phyloP scores from a whole-genome alignment of 1,140 invertebrate species.

The Drosophila sp. region DNA sequence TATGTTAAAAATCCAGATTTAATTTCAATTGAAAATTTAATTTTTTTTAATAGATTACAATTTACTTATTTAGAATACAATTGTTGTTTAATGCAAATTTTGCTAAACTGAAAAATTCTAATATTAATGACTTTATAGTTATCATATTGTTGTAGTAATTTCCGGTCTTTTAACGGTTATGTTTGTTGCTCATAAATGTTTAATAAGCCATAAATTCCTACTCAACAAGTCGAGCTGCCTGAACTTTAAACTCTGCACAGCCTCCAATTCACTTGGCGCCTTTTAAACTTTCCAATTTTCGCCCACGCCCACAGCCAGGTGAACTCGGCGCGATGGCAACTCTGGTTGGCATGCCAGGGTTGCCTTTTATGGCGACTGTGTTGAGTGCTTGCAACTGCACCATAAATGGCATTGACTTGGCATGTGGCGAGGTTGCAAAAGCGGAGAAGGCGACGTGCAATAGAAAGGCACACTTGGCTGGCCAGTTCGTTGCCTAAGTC shows the following conservation, averaged over 20 bases:
- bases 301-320: constrained; percentile 55
- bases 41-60: too few species aligned
- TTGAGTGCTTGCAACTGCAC: constrained; percentile 22
- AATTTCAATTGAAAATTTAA: too few species aligned
- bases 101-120: too few species aligned
- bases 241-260: constrained; percentile 39
- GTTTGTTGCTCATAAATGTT: constrained; percentile 58
- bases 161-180: too few species aligned
- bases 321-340: constrained; percentile 30
- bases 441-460: constrained; percentile 6
- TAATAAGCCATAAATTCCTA: constrained; percentile 58
- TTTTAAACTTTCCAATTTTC: constrained; percentile 76
- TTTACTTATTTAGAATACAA: too few species aligned
- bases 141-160: too few species aligned
- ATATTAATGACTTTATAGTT: too few species aligned
- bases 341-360: constrained; percentile 29
- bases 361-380: constrained; percentile 25
- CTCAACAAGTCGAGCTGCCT: constrained; percentile 35
- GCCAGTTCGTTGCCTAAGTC: constrained; percentile 80
- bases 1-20: too few species aligned
- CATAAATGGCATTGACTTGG: constrained; percentile 24
- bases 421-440: neutral
- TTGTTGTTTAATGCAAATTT: too few species aligned
- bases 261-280: constrained; percentile 58
- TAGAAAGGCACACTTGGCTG: constrained; percentile 36